Base-by-base conservation (phyloP, 1,140 invertebrate genomes). In the Spodoptera frugiperda region DNA sequence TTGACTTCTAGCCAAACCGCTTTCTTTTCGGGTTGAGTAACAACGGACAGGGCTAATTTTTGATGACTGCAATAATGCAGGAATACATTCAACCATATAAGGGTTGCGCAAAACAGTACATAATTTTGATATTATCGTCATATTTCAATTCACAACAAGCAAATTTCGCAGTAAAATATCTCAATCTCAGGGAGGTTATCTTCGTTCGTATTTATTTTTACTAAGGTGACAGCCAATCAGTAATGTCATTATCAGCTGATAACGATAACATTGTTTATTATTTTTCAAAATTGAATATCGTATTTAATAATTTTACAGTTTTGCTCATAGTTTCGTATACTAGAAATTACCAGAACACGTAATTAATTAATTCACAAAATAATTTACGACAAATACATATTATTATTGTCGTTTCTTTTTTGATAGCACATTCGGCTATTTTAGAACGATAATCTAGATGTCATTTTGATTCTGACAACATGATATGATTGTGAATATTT, bases 111-210 rank as follows among this genome's bases (percentile, higher is more conserved):
- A 39, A 73, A 84, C 63, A 25, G 92, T 87, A 15, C 83, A 57
- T 33, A 93, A 81, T 85, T 90, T 93, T n/a, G 92, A 93, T 74
- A 93, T 85, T 63, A 92, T 83, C 75, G 87, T 88, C 92, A 93
- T 93, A 53, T 39, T 85, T 75, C 46, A 15, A 8, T 8, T 39
- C 14, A 33, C 59, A 12, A n/a, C 10, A 54, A 14, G 19, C 10
- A 54, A 14, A 19, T 55, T 33, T 53, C 9, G n/a, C 2, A 8
- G 2, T 33, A 30, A 30, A 33, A 33, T 17, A 19, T 39, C 15
- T 25, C 0, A 9, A 21, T 0, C n/a, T n/a, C 30, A 17, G 9
- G 19, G 33, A 68, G 65, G 65, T 68, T 68, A 68, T 63, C 33
- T 39, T 39, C 33, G 33, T 39, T 39, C 17, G 17, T 57, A 72